Evolutionary conservation across 2,888 invertebrate species (phyloP).

Genomic region (Thalpophila matura): DNA sequence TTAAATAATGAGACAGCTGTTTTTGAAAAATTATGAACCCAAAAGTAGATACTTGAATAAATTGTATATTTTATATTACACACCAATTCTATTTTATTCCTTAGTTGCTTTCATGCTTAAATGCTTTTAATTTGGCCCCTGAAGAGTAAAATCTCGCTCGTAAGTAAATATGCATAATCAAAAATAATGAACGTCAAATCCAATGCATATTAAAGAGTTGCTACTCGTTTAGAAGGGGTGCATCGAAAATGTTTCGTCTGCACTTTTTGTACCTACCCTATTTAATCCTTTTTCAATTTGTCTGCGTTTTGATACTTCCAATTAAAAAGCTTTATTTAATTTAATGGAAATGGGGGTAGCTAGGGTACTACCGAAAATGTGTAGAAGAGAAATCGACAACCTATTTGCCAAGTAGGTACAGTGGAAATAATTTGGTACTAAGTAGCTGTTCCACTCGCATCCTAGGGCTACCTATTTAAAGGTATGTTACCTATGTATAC

Average conservation of each 20-base stretch:
- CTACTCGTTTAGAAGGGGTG: constrained; percentile 36
- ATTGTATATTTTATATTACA: constrained; percentile 58
- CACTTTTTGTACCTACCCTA: constrained; percentile 31
- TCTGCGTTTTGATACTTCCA: constrained; percentile 15
- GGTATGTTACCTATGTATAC: too few relatives aligned
- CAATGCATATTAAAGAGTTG: constrained; percentile 53
- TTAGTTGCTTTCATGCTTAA: background rate
- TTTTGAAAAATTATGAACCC: constrained; percentile 59
- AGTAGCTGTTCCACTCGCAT: too few relatives aligned
- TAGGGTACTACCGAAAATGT: background rate
- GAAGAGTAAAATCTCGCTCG: background rate
- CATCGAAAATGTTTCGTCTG: constrained; percentile 46
- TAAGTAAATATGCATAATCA: constrained; percentile 36
- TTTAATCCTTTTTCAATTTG: constrained; percentile 35
- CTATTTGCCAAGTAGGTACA: background rate
- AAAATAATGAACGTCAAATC: constrained; percentile 39
- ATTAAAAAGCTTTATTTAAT: constrained; percentile 29
- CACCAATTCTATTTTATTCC: constrained; percentile 32
- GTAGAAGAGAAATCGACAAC: background rate
- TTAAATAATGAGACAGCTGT: constrained; percentile 51
- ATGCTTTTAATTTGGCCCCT: background rate
- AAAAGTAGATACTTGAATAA: constrained; percentile 52
- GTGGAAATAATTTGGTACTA: too few relatives aligned
- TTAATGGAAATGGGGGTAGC: constrained; percentile 11
- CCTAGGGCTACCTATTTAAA: too few relatives aligned